Base-by-base conservation (phyloP, 2,113 vertebrate genomes). In the Urocitellus parryii region DNA sequence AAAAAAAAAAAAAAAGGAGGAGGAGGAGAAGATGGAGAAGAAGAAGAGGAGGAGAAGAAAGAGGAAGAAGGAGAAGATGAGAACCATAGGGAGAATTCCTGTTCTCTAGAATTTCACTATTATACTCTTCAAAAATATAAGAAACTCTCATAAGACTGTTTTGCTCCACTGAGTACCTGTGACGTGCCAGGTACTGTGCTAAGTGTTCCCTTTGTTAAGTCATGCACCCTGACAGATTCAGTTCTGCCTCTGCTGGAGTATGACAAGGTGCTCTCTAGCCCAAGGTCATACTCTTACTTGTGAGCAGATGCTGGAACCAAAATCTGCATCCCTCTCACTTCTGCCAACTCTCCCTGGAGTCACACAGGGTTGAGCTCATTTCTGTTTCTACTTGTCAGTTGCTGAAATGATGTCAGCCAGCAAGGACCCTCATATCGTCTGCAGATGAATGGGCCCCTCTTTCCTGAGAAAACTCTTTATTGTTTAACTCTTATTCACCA, bases 271-370 rank as follows among this genome's bases (percentile, higher is more conserved):
- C 78, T 63, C n/a, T 92, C 76, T 90, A 83, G 68, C 56, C 63
- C 83, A 25, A 65, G 63, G 48, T 94, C 74, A 22, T 6, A 1
- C 10, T 63, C 86, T 67, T 63, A 32, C 5, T 51, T 45, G 34
- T 27, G 74, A 91, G 76, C 87, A 95, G 70, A 89, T 79, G 92
- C 51, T 61, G 56, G 39, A 37, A 86, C 56, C 0, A n/a, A 93
- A 93, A 34, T 63, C 88, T 34, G 4, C 80, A 56, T 34, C 45
- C 92, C 82, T 68, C 8, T 68, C 53, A 34, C 80, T 70, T 76
- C 63, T 27, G 29, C 51, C 77, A 80, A 45, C 86, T 65, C 24
- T 58, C 51, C n/a, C 37, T 45, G 32, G 34, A 87, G 86, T 68
- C 95, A 83, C 70, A 34, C 0, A 7, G 25, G 3, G 29, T 51